Conservation (phyloP, 2,888 invertebrate species). For the Tipula helvola region DNA sequence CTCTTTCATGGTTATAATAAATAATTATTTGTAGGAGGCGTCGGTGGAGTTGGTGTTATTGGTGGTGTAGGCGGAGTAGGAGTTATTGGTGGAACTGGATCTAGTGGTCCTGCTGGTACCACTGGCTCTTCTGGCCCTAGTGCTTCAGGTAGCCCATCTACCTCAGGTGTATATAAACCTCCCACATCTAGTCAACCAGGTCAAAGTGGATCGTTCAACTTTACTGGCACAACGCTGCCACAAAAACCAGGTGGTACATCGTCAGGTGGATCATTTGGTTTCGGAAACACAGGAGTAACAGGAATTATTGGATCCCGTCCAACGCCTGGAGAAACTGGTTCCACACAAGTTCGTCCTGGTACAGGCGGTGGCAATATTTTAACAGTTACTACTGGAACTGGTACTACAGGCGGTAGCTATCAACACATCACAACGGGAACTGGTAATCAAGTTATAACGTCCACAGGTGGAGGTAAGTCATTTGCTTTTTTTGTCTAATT, state of each 20-base stretch:
- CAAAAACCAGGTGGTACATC: constrained; percentile 19
- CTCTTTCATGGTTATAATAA: too few species aligned
- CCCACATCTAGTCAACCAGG: constrained; percentile 27
- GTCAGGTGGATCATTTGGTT: neutral
- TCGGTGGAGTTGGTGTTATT: neutral
- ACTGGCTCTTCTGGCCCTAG: constrained; percentile 20
- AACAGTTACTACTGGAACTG: neutral
- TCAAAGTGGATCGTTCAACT: neutral
- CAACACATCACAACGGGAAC: neutral
- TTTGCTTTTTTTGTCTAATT: neutral
- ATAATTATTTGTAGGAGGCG: neutral
- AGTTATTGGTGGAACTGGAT: neutral
- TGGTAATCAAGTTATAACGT: neutral
- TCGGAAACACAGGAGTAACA: neutral
- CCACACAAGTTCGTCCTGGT: constrained; percentile 31
- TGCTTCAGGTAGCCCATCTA: constrained; percentile 22
- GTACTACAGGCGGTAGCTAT: neutral
- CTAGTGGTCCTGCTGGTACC: constrained; percentile 24
- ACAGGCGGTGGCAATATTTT: constrained; percentile 11
- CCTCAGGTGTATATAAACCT: constrained; percentile 20
- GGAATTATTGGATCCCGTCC: constrained; percentile 19
- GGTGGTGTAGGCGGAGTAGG: neutral
- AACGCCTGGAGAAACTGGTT: constrained; percentile 25
- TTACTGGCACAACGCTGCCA: constrained; percentile 6
- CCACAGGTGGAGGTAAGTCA: neutral